A percentile compares a stretch with the other conserved stretches of the same genome.
phyloP scores from a whole-genome alignment of 2,888 invertebrate genomes.

The Mythimna lalbum region DNA sequence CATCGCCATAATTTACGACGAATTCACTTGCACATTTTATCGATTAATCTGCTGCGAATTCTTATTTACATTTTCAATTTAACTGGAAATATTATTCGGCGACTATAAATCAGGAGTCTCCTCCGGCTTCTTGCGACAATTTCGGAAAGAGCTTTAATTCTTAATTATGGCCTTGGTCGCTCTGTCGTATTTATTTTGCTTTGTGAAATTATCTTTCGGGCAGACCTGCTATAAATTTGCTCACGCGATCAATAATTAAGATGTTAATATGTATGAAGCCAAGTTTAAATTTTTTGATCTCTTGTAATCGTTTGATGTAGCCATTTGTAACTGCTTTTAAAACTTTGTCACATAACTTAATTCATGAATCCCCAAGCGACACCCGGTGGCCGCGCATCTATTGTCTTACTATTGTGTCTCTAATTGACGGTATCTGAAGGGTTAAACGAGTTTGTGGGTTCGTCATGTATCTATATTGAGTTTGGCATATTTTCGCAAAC shows the following conservation, averaged over 20 bases:
- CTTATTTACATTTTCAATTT: conserved; percentile 81
- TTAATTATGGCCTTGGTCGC: conserved; percentile 84
- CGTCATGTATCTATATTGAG: neutral
- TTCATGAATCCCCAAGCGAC: too few relatives aligned
- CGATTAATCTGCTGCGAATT: conserved; percentile 77
- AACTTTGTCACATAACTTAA: conserved; percentile 2
- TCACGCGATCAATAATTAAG: conserved; percentile 82
- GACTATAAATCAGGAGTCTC: conserved; percentile 81
- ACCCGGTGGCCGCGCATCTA: too few relatives aligned
- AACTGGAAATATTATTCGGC: conserved; percentile 80
- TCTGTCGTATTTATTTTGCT: conserved; percentile 84
- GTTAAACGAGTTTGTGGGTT: neutral
- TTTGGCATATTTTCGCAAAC: neutral
- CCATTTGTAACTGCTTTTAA: conserved; percentile 35
- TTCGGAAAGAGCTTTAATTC: conserved; percentile 85
- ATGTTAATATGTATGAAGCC: conserved; percentile 71
- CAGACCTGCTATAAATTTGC: conserved; percentile 78
- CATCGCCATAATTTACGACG: conserved; percentile 60
- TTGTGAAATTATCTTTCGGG: conserved; percentile 78
- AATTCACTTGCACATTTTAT: conserved; percentile 72
- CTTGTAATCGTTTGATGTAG: conserved; percentile 50
- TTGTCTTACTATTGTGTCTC: too few relatives aligned
- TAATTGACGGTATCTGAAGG: too few relatives aligned
- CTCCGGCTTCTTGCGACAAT: conserved; percentile 79
- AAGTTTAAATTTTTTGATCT: conserved; percentile 54